phyloP scores from a whole-genome alignment of 2,113 vertebrate species.

The Bambusicola thoracicus region DNA sequence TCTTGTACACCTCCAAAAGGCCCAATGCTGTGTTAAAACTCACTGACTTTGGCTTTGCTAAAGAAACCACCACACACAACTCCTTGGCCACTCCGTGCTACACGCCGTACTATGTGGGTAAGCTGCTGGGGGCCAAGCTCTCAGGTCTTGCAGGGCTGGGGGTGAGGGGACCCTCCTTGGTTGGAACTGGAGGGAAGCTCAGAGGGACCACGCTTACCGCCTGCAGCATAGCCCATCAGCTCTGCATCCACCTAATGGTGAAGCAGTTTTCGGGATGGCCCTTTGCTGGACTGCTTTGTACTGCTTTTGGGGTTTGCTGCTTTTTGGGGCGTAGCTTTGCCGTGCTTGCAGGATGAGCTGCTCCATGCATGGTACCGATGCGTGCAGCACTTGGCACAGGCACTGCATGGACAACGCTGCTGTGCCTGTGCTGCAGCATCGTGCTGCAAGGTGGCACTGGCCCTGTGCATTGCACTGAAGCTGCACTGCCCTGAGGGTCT shows the following conservation, averaged over 20 bases:
- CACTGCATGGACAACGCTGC: not conserved
- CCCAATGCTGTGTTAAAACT: slow-evolving; percentile 92
- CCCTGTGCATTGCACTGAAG: not conserved
- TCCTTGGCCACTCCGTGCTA: slow-evolving; percentile 97
- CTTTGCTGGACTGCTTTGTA: not conserved
- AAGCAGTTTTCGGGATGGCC: rapidly evolving
- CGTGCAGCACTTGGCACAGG: not conserved
- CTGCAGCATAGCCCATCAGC: not conserved
- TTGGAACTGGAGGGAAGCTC: not conserved
- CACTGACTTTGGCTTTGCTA: slow-evolving; percentile 98
- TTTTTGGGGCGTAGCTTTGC: not conserved
- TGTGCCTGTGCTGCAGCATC: not conserved
- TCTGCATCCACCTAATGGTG: not conserved
- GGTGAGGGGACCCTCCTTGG: not conserved
- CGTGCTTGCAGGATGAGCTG: rapidly evolving
- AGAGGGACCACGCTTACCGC: rapidly evolving
- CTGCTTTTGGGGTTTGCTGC: not conserved
- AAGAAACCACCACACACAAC: slow-evolving; percentile 97
- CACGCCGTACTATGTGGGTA: slow-evolving; percentile 98
- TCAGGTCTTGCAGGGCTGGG: not conserved
- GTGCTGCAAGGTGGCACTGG: not conserved
- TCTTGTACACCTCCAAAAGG: slow-evolving; percentile 92
- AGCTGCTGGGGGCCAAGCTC: slow-evolving; percentile 47
- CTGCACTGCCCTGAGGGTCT: not conserved
- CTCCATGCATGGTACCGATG: rapidly evolving